These are phyloP conservation scores for Lasioglossum figueresi DNA, from an alignment of 2,888 invertebrate species.

Conservation along the genomic window DNA sequence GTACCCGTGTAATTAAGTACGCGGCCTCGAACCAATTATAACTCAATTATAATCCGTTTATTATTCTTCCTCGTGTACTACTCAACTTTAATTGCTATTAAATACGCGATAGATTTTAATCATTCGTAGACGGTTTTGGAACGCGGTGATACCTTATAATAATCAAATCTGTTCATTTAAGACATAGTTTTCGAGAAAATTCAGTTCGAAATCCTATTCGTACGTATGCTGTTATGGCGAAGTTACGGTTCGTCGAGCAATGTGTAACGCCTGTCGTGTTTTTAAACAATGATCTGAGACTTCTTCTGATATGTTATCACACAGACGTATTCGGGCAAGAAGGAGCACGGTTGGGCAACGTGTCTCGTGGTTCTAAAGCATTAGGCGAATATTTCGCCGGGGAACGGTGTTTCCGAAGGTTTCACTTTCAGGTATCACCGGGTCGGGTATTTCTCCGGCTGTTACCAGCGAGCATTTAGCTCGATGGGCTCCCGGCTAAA, in stretches of 20 bases:
- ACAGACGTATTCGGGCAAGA: neutral
- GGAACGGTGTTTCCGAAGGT: neutral
- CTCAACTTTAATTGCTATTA: neutral
- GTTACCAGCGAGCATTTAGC: constrained; percentile 42
- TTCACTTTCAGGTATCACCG: neutral
- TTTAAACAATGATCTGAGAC: too few species aligned
- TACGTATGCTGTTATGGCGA: too few species aligned
- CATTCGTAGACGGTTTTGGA: neutral
- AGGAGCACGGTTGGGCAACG: neutral
- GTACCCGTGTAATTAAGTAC: neutral
- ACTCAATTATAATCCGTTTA: neutral
- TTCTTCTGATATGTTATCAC: neutral
- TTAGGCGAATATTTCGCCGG: neutral
- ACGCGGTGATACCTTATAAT: too few species aligned
- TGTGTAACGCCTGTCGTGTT: too few species aligned
- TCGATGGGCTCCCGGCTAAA: constrained; percentile 39
- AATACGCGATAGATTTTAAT: neutral
- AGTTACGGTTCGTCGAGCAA: too few species aligned
- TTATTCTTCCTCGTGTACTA: neutral
- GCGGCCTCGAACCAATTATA: neutral
- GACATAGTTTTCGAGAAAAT: too few species aligned
- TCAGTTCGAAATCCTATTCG: too few species aligned
- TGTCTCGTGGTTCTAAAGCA: neutral
- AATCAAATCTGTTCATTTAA: too few species aligned
- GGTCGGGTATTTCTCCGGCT: constrained; percentile 12